Evolutionary conservation across 1,140 invertebrate species (phyloP), one percentile per base, ranked within the genome.

Genomic region (Heliconius congener): DNA sequence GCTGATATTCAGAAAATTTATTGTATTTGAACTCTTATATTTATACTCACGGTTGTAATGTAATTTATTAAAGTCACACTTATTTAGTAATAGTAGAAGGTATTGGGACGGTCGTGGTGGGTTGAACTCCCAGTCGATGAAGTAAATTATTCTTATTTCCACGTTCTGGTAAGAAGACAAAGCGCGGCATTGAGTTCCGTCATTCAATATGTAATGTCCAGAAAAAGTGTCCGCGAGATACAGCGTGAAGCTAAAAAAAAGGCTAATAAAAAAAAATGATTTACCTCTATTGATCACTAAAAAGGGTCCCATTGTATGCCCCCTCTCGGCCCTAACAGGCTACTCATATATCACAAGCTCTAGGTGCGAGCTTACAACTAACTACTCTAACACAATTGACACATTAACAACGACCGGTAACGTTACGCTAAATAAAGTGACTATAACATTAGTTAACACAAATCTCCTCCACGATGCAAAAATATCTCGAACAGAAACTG

Each of bases 381-480:
- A 88, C 87, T 80, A 90, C 81, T 82, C 84, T 91, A 90, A 91
- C 90, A 90, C 91, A 92, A 93, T 93, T 91, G 90, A 93, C 91
- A 92, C 85, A 89, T 88, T 88, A 90, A 92, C 90, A 91, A 72
- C 71, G 37, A 91, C 88, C 87, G 89, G 90, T 93, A 94, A 76
- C 81, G 74, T 86, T 84, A 88, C 86, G 85, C 89, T 90, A 91
- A 91, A 93, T 93, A 94, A 93, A 93, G 91, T 82, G 91, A 87
- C 91, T 92, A 87, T 93, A 92, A 91, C 89, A 94, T 90, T 92
- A 93, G 86, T 93, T 93, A 94, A 93, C 91, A 91, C 89, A 91
- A 89, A 91, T 91, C 85, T 92, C 84, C 84, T 88, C 85, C 90
- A 88, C 85, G 75, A 90, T 85, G 87, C 87, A 78, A 87, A 88